Conservation (phyloP, 2,888 invertebrate species). For the Ophraella communa region DNA sequence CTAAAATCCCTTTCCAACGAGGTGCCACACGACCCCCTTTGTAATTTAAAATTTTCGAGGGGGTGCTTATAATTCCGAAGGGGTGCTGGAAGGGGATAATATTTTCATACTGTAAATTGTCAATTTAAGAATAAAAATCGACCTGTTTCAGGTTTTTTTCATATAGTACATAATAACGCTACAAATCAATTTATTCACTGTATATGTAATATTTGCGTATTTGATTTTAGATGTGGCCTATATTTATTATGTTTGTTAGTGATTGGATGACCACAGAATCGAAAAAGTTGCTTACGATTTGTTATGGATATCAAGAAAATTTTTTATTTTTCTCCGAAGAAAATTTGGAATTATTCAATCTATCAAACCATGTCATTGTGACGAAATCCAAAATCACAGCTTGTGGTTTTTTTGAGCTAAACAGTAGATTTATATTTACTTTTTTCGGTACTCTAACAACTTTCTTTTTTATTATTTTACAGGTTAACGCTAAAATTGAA, state of each 20-base stretch:
- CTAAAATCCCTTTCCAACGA: too few species aligned
- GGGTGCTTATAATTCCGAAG: too few species aligned
- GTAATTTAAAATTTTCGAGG: too few species aligned
- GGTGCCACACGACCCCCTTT: too few species aligned
- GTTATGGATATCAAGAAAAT: slow-evolving; percentile 29
- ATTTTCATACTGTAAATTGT: too few species aligned
- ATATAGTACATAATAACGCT: background rate
- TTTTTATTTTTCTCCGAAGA: slow-evolving; percentile 27
- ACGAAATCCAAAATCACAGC: slow-evolving; percentile 22
- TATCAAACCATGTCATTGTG: slow-evolving; percentile 21
- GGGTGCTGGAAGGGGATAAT: too few species aligned
- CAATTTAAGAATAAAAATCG: too few species aligned
- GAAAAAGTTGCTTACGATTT: slow-evolving; percentile 17
- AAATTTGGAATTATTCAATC: slow-evolving; percentile 26
- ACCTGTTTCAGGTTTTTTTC: too few species aligned
- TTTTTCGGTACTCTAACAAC: slow-evolving; percentile 24
- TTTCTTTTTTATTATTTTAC: slow-evolving; percentile 29
- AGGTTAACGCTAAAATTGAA: slow-evolving; percentile 11
- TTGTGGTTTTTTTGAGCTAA: slow-evolving; percentile 24
- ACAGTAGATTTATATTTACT: slow-evolving; percentile 19
- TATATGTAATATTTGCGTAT: too few species aligned
- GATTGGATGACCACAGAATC: slow-evolving; percentile 27
- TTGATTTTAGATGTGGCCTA: slow-evolving; percentile 22
- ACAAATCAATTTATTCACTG: background rate
- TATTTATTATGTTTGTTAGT: slow-evolving; percentile 24